Conservation (phyloP, 2,113 vertebrate species). For the Podiceps cristatus region DNA sequence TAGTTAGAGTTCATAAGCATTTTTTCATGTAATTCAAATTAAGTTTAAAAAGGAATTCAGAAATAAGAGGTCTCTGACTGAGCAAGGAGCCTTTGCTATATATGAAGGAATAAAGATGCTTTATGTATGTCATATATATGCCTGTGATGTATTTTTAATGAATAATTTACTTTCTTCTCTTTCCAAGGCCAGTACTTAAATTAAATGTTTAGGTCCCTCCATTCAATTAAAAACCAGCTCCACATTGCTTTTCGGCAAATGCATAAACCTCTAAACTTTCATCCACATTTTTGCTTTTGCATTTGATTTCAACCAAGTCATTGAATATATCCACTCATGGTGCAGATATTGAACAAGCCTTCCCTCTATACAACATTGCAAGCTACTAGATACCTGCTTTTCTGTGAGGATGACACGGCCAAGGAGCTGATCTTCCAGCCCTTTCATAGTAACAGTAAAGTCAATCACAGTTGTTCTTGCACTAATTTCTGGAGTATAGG, state of each 20-base stretch:
- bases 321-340: background rate
- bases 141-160: slow-evolving; percentile 59
- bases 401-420: slow-evolving; percentile 85
- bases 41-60: slow-evolving; percentile 41
- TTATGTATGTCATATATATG: background rate
- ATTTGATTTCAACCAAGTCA: background rate
- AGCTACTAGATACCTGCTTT: slow-evolving; percentile 76
- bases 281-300: background rate
- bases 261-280: background rate
- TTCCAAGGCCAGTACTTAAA: slow-evolving; percentile 37
- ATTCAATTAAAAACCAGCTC: background rate
- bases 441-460: slow-evolving; percentile 85
- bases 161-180: slow-evolving; percentile 4
- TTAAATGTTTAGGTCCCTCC: background rate
- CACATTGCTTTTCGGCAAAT: background rate
- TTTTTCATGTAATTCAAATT: slow-evolving; percentile 55
- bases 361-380: background rate
- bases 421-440: slow-evolving; percentile 87
- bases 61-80: slow-evolving; percentile 14
- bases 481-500: slow-evolving; percentile 86
- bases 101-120: background rate
- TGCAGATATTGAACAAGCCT: background rate
- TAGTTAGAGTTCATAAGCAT: background rate
- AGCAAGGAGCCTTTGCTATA: background rate
- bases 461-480: slow-evolving; percentile 85